Percentiles rank a stretch among this genome's conserved stretches.
Conservation (phyloP, 2,888 invertebrate genomes). For the Allolobophora icterica region DNA sequence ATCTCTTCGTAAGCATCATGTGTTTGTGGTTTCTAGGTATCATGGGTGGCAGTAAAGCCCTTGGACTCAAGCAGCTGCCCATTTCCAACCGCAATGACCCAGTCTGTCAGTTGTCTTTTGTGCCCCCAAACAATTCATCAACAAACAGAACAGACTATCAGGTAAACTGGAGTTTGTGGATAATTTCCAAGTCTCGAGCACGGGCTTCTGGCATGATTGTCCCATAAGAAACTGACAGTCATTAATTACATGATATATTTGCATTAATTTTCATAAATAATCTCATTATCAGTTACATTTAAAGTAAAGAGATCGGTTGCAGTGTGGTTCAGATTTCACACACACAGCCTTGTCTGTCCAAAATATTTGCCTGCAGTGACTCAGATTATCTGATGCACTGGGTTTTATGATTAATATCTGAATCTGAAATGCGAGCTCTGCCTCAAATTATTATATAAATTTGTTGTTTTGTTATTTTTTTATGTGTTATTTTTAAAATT, state of each 20-base stretch:
- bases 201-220: neutral
- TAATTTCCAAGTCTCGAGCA: neutral
- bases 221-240: too few relatives aligned
- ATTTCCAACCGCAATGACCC: neutral
- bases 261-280: neutral
- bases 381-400: slow-evolving; percentile 9
- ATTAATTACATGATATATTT: neutral
- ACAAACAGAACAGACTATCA: neutral
- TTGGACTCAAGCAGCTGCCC: neutral
- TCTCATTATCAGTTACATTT: neutral
- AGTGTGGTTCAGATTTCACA: neutral
- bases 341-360: neutral
- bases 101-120: neutral
- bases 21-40: neutral
- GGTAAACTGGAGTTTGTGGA: neutral
- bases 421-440: neutral
- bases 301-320: neutral
- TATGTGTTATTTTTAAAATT: neutral
- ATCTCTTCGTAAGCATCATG: neutral
- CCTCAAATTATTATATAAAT: neutral
- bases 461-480: neutral
- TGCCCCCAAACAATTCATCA: slow-evolving; percentile 17
- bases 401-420: neutral
- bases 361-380: neutral
- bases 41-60: neutral